Evolutionary conservation across 2,113 vertebrate genomes (phyloP), one percentile per base, ranked within the genome.

Genomic region (Crotalus helleri): DNA sequence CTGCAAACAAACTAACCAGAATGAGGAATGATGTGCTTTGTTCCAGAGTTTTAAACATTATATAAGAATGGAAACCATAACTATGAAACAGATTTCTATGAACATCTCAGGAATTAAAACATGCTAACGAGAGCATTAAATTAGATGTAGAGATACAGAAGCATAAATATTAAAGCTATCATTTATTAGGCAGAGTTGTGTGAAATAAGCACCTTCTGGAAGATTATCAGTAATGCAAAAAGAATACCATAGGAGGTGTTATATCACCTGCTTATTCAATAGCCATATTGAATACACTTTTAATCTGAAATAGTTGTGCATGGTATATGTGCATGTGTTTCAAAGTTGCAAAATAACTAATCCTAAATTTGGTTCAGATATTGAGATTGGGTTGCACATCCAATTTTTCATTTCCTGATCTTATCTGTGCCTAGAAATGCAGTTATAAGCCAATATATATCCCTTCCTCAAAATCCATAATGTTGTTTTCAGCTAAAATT

Each of bases 61-160:
- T 91, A 29, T 91, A 91, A 51, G 90, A 97, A 94, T 5, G 85
- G 85, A 94, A 90, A 1, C 0, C 17, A 92, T 91, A 92, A 53
- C 94, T 96, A 89, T 91, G n/a, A 94, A 96, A 95, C 15, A 95
- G 15, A 94, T 94, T 95, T 97, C 19, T 94, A 96, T 9, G 94
- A 95, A 93, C 93, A 95, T n/a, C 33, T 90, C 89, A 94, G 93
- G 92, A 95, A 94, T 95, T 94, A 95, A 3, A 95, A 91, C 54
- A 86, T 92, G 24, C 93, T 95, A 95, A 96, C 94, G 91, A 64
- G 64, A 17, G 95, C 59, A 94, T 96, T 97, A 97, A 96, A 95
- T 94, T 91, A 94, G 54, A 93, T 1, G 87, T n/a, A 55, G 23
- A 93, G 19, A 95, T 59, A 91, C 86, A 95, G 19, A 95, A 9